phyloP scores from a whole-genome alignment of 2,113 vertebrate genomes.

The Pteruthius melanotis region DNA sequence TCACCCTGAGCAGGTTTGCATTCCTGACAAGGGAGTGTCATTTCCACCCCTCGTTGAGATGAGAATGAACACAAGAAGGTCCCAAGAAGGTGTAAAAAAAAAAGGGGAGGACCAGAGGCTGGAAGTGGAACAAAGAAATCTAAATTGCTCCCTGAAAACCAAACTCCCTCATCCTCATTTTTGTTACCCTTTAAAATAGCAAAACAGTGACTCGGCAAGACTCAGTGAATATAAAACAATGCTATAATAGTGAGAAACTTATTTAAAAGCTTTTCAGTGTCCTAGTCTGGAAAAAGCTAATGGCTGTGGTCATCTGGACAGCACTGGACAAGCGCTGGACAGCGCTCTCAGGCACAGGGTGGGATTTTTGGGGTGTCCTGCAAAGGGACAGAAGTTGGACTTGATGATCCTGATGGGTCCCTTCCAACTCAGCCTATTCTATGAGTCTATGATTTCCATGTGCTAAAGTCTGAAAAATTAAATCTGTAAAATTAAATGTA shows the following conservation, averaged over 20 bases:
- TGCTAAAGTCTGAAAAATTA: background rate
- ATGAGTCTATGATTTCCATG: background rate
- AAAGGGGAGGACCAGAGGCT: background rate
- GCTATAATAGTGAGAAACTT: background rate
- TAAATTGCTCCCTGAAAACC: background rate
- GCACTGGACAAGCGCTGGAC: fast-evolving
- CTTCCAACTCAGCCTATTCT: background rate
- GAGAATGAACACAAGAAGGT: background rate
- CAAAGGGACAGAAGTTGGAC: background rate
- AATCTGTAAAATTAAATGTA: background rate
- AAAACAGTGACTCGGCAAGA: background rate
- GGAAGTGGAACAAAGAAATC: no score
- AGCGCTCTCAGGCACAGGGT: background rate
- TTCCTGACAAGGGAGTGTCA: background rate
- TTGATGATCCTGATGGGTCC: no score
- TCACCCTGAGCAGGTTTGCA: background rate
- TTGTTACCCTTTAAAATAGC: background rate
- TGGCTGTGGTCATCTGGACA: background rate
- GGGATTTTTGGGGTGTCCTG: background rate
- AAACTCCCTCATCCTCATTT: background rate
- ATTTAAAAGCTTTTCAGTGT: background rate
- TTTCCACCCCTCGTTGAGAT: background rate
- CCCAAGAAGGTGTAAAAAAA: background rate
- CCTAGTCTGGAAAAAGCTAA: background rate
- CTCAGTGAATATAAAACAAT: background rate